Evolutionary conservation across 2,797 vertebrate genomes (phyloP), one percentile per base, ranked within the genome.

Genomic region (Sebastes flavidus): DNA sequence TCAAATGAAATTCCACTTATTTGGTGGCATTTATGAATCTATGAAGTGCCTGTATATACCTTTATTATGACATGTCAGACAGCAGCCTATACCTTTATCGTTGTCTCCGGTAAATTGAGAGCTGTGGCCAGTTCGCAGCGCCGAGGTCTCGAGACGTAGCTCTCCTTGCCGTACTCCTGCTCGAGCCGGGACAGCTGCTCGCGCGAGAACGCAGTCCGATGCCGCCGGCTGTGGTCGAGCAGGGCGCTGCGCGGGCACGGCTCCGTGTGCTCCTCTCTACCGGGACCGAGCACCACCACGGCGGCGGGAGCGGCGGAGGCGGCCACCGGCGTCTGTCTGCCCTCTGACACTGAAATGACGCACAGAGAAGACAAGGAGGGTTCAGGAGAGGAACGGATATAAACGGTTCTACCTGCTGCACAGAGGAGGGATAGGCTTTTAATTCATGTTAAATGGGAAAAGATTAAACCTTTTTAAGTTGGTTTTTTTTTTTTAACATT

Each of bases 171-270:
- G 78, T 96, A 96, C 81, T 96, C 96, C 85, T 95, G 92, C 89
- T 96, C 96, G 60, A 96, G 87, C 3, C 94, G 93, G 65, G 87
- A 81, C 76, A 96, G 90, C 91, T 96, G 96, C 68, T 95, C 93
- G 9, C 94, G 93, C 2, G 95, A 95, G 81, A 96, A 96, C 18
- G 96, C 95, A 0, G 96, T 96, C 20, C 96, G 90, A 87, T 96
- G 95, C n/a, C 96, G 87, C 58, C 95, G 90, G 74, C 91, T 94
- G 4, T 94, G 91, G 70, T 96, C 95, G 1, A 92, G 80, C 46
- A 93, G 55, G 5, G 91, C 63, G 84, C 88, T 87, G 76, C 93
- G 90, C 52, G 91, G 55, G 81, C 89, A 93, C 46, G 91, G 36
- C 49, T 92, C 94, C 46, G 85, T 85, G 54, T 87, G 86, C 58